Conservation (phyloP, 1,140 invertebrate species). For the Aleiodes sp. region DNA sequence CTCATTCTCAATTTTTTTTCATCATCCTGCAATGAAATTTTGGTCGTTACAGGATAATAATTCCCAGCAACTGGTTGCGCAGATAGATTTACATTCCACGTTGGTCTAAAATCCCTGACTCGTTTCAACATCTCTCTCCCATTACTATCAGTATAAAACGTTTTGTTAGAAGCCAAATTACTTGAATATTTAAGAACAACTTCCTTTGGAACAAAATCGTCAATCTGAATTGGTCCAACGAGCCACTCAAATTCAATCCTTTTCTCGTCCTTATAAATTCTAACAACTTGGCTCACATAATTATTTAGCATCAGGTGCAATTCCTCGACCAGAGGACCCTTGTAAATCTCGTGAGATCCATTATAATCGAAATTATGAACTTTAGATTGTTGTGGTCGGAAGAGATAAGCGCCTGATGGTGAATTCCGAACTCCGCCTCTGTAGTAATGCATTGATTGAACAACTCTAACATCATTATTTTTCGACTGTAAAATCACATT, state of each 20-base stretch:
- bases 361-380: constrained; percentile 55
- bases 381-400: constrained; percentile 73
- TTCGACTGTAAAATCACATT: constrained; percentile 66
- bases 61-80: constrained; percentile 83
- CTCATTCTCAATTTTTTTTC: constrained; percentile 66
- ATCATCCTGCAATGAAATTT: constrained; percentile 76
- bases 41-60: constrained; percentile 92
- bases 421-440: constrained; percentile 67
- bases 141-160: constrained; percentile 95
- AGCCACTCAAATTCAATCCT: constrained; percentile 91
- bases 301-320: constrained; percentile 78
- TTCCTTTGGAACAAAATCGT: constrained; percentile 83
- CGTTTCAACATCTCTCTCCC: constrained; percentile 88
- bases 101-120: constrained; percentile 76
- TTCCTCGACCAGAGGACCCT: constrained; percentile 79
- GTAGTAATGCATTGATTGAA: constrained; percentile 83
- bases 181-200: constrained; percentile 79
- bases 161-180: constrained; percentile 71
- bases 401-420: constrained; percentile 88
- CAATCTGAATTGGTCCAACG: constrained; percentile 89
- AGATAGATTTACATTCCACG: constrained; percentile 71
- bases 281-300: constrained; percentile 84
- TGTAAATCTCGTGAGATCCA: constrained; percentile 41
- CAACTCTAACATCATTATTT: constrained; percentile 62
- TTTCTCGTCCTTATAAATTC: constrained; percentile 76